phyloP scores from a whole-genome alignment of 2,888 invertebrate genomes.

The Allygus modestus region DNA sequence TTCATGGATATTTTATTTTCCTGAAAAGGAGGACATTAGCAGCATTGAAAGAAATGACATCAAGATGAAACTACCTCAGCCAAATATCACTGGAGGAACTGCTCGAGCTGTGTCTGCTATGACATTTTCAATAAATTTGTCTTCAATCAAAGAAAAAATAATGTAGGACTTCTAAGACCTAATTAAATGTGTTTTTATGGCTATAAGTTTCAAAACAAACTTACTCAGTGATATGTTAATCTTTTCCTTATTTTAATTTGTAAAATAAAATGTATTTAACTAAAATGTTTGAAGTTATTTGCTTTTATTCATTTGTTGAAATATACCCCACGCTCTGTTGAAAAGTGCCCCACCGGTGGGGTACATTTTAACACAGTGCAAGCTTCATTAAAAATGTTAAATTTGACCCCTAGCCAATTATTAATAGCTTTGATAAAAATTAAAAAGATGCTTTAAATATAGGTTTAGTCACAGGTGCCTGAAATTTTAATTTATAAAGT shows the following conservation, averaged over 20 bases:
- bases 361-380: conserved; percentile 49
- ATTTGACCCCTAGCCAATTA: conserved; percentile 6
- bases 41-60: conserved; percentile 10
- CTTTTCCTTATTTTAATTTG: neutral
- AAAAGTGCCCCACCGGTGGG: conserved; percentile 44
- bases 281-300: neutral
- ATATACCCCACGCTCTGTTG: conserved; percentile 45
- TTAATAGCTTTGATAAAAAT: conserved; percentile 38
- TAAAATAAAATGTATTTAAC: conserved; percentile 32
- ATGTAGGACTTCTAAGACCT: conserved; percentile 6
- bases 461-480: neutral
- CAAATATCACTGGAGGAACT: conserved; percentile 44
- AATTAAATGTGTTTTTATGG: neutral
- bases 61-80: conserved; percentile 45
- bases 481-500: neutral
- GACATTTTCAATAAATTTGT: too few relatives aligned
- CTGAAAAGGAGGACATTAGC: conserved; percentile 30
- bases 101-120: conserved; percentile 25
- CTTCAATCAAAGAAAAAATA: conserved; percentile 44
- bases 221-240: neutral
- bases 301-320: conserved; percentile 29
- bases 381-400: conserved; percentile 2
- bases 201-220: neutral
- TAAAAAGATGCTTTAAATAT: conserved; percentile 24
- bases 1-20: conserved; percentile 46